Evolutionary conservation across 2,797 vertebrate genomes (phyloP).

Genomic region (Philypnodon macrostomus): DNA sequence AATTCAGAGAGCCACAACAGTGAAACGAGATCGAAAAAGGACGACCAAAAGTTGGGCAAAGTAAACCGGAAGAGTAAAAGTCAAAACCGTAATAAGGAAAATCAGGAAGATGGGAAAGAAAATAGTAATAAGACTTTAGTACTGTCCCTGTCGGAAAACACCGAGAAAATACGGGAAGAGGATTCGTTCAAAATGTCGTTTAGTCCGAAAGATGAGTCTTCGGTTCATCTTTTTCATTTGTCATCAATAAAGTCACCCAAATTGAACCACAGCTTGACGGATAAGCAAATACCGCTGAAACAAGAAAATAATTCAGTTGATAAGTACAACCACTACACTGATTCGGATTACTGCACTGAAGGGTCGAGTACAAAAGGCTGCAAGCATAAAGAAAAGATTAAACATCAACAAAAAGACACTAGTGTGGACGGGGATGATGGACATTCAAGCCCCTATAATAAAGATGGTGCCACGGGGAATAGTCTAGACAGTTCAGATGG

Average conservation of each 20-base stretch:
- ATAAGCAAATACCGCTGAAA: constrained; percentile 91
- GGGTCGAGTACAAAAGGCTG: constrained; percentile 91
- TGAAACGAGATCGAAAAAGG: constrained; percentile 85
- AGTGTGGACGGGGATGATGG: constrained; percentile 84
- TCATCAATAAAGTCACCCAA: constrained; percentile 92
- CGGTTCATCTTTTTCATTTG: constrained; percentile 94
- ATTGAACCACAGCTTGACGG: constrained; percentile 86
- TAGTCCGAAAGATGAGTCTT: constrained; percentile 92
- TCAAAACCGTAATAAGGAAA: constrained; percentile 98
- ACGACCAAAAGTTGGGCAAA: constrained; percentile 94
- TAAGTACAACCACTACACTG: constrained; percentile 87
- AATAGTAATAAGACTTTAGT: constrained; percentile 88
- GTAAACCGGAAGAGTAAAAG: constrained; percentile 95
- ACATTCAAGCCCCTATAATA: constrained; percentile 87
- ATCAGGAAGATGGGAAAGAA: constrained; percentile 94
- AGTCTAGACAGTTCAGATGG: constrained; percentile 84
- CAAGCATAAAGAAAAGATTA: constrained; percentile 97
- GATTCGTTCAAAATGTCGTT: constrained; percentile 96
- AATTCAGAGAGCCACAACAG: constrained; percentile 80
- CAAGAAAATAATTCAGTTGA: constrained; percentile 93
- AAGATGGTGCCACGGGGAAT: constrained; percentile 84
- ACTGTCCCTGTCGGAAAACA: constrained; percentile 81
- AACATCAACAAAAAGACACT: constrained; percentile 90
- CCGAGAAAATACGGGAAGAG: constrained; percentile 89
- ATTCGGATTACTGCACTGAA: constrained; percentile 89